Base-by-base conservation (phyloP, 2,797 vertebrate genomes). In the Erethizon dorsatum region DNA sequence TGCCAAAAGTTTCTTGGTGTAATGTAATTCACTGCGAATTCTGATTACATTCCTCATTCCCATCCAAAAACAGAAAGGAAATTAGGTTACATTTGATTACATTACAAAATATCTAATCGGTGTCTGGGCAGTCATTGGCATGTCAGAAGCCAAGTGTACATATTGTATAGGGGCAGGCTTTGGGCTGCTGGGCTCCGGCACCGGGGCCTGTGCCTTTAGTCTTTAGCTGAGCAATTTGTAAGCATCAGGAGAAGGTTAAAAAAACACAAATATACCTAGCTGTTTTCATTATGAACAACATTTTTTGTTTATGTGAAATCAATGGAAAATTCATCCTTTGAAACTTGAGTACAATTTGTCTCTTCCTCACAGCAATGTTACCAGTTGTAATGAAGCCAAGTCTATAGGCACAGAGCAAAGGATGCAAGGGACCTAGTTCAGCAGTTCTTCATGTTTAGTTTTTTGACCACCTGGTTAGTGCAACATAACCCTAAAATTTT, bases 1-100 rank as follows among this genome's bases (percentile, higher is more conserved):
- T 85, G 93, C 87, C 93, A 93, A 96, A 94, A 37, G 93, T 92
- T 96, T 97, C 90, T 92, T 79, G 88, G 87, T 96, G 91, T 96
- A 97, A 97, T 78, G 83, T 65, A 97, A 90, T 63, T 98, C 93
- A 88, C 83, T 96, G 95, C 95, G 93, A 97, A 92, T 98, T 97
- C 88, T 98, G 97, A 97, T 97, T 97, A 95, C 96, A 97, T 97
- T 98, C 97, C 91, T 89, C 91, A 95, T 83, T 92, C 94, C 82
- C 59, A 96, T 97, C 96, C 97, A 97, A 94, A 96, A 90, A 87
- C 89, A 93, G 93, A 96, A 96, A 97, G 96, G 93, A 98, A 98
- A 97, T 98, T 97, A 96, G 82, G 90, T 98, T 98, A 97, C 45
- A 79, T 95, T 87, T 97, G 96, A 98, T 98, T 97, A 96, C 94